Base-by-base conservation (phyloP, 2,797 vertebrate genomes). In the Otolemur crassicaudatus region DNA sequence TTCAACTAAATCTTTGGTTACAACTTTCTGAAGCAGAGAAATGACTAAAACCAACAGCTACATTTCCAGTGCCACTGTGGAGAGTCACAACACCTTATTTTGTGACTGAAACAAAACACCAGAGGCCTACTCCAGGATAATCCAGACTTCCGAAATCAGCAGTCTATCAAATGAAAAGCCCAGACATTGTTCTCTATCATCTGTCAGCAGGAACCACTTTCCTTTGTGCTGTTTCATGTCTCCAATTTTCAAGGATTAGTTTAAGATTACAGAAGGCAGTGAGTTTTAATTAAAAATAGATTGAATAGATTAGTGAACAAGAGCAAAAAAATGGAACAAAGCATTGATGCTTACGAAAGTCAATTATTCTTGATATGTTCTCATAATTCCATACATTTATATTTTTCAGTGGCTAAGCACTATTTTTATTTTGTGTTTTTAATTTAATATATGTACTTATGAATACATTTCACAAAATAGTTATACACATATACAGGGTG, bases 201-300 rank as follows among this genome's bases (percentile, higher is more conserved):
- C 82, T 97, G 34, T 96, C 96, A 96, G 58, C 96, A 96, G 94
- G 70, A 97, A 95, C 40, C 83, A 37, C 95, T 98, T 97, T 97
- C 34, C 77, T 96, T 96, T 95, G 70, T 93, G 8, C 69, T 77
- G 65, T 91, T 75, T 93, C 63, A 40, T 94, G 29, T 94, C 96
- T 97, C 34, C 83, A 97, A 95, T 98, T 97, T 94, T 97, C 40
- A 95, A 93, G 90, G 96, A 98, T 98, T 98, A 98, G 94, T 63
- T 87, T 98, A 98, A 98, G 1, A 83, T 93, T 97, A 91, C 85
- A 60, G 13, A 56, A 96, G 37, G 83, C 3, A 95, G 94, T 90
- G 79, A 97, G 58, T 95, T 98, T 98, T 98, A 98, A 98, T 98
- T 98, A 98, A 98, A 98, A 98, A 67, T 92, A 97, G 94, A 97